A percentile compares a stretch with the other conserved stretches of the same genome.
These are phyloP conservation scores for Brienomyrus brachyistius DNA, from an alignment of 2,113 vertebrate genomes.

Conservation along the genomic window DNA sequence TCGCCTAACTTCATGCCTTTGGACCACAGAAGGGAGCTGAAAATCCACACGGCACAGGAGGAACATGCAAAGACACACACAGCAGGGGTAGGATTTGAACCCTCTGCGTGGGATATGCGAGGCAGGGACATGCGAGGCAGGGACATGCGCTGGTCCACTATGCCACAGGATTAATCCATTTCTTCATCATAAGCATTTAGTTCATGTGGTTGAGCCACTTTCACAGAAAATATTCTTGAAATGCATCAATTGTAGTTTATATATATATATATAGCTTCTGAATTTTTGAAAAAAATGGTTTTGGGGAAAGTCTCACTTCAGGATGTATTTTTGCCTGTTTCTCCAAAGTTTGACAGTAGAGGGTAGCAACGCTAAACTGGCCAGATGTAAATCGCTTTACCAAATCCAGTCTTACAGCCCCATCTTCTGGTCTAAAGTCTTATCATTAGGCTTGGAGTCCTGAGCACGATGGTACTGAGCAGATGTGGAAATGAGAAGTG, in stretches of 20 bases:
- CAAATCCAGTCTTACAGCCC: not conserved
- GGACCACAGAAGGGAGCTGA: not conserved
- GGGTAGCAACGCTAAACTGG: not conserved
- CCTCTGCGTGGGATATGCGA: not conserved
- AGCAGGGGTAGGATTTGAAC: not conserved
- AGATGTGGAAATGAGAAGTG: not conserved
- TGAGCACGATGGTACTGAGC: not conserved
- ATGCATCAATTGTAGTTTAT: not conserved
- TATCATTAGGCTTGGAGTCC: not conserved
- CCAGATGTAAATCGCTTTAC: not conserved
- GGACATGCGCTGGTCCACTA: not conserved
- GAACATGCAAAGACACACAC: not conserved
- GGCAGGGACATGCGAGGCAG: too few relatives aligned
- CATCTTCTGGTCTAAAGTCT: not conserved
- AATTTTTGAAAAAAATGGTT: not conserved
- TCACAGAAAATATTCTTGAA: not conserved
- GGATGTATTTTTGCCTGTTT: not conserved
- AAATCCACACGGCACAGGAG: not conserved
- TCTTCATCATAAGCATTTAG: not conserved
- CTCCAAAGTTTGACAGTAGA: not conserved
- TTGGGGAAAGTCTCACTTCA: not conserved
- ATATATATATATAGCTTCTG: not conserved
- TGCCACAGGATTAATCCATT: not conserved
- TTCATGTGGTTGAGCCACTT: not conserved
- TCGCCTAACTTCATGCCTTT: not conserved